Percentiles rank a stretch among this genome's conserved stretches.
These are phyloP conservation scores for Lasiurus borealis DNA, from an alignment of 2,113 vertebrate species.

Conservation along the genomic window DNA sequence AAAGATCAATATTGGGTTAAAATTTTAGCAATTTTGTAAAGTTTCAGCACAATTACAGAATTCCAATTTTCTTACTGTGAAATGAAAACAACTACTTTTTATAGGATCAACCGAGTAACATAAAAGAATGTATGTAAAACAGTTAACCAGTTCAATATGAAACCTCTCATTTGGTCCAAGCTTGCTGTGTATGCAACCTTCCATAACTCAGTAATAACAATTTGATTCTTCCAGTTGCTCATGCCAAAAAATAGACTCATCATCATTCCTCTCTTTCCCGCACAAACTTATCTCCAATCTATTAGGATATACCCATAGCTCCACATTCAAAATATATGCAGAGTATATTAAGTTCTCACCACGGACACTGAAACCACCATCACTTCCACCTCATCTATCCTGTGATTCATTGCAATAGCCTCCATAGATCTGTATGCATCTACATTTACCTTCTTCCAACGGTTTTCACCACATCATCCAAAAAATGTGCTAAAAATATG, in stretches of 20 bases:
- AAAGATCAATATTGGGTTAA: not conserved
- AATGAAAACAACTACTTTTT: not conserved
- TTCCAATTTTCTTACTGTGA: conserved; percentile 9
- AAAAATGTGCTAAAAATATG: not conserved
- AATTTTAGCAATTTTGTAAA: not conserved
- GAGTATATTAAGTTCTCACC: not conserved
- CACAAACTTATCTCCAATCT: not conserved
- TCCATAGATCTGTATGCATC: no score
- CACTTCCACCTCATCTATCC: not conserved
- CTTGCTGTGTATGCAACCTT: not conserved
- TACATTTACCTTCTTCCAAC: no score
- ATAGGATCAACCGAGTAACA: not conserved
- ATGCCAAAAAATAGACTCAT: not conserved
- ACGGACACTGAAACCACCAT: not conserved
- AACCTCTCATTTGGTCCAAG: not conserved
- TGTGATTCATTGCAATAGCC: not conserved
- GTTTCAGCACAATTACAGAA: not conserved
- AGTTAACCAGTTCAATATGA: not conserved
- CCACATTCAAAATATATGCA: not conserved
- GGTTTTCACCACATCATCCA: not conserved
- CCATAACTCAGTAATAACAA: not conserved
- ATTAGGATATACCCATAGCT: not conserved
- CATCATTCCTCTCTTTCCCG: not conserved
- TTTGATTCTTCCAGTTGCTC: not conserved
- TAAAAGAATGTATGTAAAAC: not conserved